Base-by-base conservation (phyloP, 2,888 invertebrate genomes). In the Catocala sponsa region DNA sequence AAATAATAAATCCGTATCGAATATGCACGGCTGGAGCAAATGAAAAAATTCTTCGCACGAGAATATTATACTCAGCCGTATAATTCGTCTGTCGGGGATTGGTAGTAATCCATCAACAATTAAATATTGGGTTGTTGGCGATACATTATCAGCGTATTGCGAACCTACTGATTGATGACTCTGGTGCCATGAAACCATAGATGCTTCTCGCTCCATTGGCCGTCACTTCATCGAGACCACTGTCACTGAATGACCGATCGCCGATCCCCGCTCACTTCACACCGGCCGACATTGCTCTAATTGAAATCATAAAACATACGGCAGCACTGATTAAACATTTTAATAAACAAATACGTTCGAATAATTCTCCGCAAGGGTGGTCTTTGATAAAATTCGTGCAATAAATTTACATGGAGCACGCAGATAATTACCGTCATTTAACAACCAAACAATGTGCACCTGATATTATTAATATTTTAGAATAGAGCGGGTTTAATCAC, bases 1-100 rank as follows among this genome's bases (percentile, higher is more conserved):
- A 91, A 90, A 93, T 92, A 92, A 92, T 93, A 93, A 92, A 92
- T 93, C 92, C 92, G 85, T 87, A 91, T 92, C 88, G 86, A 91
- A 91, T 91, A 93, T 92, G 92, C 91, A 86, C 86, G 90, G 83
- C 74, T 82, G 85, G 83, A 88, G 81, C 82, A 85, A 85, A 88
- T 87, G 84, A 86, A 85, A 86, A 83, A 85, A 85, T 80, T 75
- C 68, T 73, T 85, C 77, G 56, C 70, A 63, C 70, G 56, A 68
- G 65, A 75, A 65, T 77, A 78, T 75, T 57, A 76, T 72, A 70
- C 61, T 87, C 81, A 77, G 70, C 83, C 84, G 81, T 89, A 85
- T 88, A 89, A 89, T 92, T 84, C 86, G 80, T 73, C 78, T 81
- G 81, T 79, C 83, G 75, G 79, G 76, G 74, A 70, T 76, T 79